Percentiles rank a stretch among this genome's conserved stretches.
phyloP scores from a whole-genome alignment of 2,113 vertebrate genomes.

The Pandion haliaetus region DNA sequence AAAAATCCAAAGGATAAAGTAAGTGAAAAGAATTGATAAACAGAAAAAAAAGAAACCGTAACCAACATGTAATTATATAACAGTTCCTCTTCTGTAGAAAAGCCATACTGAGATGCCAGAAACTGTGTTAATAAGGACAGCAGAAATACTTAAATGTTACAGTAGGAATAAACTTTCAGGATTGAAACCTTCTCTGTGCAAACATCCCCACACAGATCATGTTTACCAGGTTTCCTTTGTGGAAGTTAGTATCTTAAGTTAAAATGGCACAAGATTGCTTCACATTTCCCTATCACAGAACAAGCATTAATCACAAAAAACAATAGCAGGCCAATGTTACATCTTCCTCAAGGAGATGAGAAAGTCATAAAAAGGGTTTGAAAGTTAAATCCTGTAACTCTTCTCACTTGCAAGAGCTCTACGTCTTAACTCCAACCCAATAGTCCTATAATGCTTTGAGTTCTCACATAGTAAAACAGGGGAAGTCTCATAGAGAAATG shows the following conservation, averaged over 20 bases:
- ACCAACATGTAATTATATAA: background rate
- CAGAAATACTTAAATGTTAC: background rate
- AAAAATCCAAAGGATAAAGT: background rate
- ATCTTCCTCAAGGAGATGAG: background rate
- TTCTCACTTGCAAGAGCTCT: background rate
- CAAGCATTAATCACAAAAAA: background rate
- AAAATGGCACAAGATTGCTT: background rate
- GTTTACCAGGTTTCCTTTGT: background rate
- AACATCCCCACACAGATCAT: background rate
- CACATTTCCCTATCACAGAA: background rate
- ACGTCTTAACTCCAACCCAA: background rate
- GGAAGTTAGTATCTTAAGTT: background rate
- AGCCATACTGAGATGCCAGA: background rate
- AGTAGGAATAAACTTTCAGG: background rate
- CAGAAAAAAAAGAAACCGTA: background rate
- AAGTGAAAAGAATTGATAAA: background rate
- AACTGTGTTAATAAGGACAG: background rate
- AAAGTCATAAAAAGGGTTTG: background rate
- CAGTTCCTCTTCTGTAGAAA: background rate
- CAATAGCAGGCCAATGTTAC: background rate
- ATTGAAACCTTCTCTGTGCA: background rate
- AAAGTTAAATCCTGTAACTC: background rate
- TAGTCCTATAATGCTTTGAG: background rate
- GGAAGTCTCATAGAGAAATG: background rate
- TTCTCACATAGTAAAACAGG: background rate